Conservation (phyloP, 2,888 invertebrate species). For the Horisme vitalbata region DNA sequence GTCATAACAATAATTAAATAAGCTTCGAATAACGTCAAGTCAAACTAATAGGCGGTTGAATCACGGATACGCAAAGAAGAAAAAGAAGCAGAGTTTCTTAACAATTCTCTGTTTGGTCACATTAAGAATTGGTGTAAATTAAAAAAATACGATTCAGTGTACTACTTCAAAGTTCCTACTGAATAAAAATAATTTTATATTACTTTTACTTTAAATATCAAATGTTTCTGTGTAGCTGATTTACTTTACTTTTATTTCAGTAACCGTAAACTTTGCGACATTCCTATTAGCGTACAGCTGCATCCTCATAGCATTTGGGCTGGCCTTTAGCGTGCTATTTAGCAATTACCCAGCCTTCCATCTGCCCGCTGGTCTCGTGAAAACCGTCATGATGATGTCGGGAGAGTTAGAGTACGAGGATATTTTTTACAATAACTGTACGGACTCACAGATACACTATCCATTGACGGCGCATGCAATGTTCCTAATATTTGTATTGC, state of each 20-base stretch:
- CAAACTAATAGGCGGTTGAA: too few species aligned
- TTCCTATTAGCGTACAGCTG: conserved; percentile 92
- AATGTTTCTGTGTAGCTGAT: background rate
- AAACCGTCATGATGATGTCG: conserved; percentile 94
- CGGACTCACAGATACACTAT: conserved; percentile 81
- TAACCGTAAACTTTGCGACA: conserved; percentile 91
- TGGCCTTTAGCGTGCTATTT: conserved; percentile 92
- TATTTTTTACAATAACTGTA: conserved; percentile 86
- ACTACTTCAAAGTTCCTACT: too few species aligned
- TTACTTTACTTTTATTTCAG: conserved; percentile 62
- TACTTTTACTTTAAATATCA: too few species aligned
- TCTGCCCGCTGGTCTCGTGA: conserved; percentile 85
- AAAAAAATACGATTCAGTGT: too few species aligned
- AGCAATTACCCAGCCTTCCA: conserved; percentile 89
- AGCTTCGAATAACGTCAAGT: too few species aligned
- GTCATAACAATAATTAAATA: too few species aligned
- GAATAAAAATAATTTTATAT: too few species aligned
- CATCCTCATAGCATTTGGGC: conserved; percentile 89
- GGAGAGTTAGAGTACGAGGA: conserved; percentile 94
- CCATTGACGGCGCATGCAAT: conserved; percentile 89
- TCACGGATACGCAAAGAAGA: too few species aligned
- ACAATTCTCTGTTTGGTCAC: too few species aligned
- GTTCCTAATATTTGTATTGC: conserved; percentile 89
- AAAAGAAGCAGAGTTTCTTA: too few species aligned
- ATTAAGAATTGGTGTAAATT: too few species aligned